Evolutionary conservation across 2,888 invertebrate genomes (phyloP).

Genomic region (Catocala sponsa): DNA sequence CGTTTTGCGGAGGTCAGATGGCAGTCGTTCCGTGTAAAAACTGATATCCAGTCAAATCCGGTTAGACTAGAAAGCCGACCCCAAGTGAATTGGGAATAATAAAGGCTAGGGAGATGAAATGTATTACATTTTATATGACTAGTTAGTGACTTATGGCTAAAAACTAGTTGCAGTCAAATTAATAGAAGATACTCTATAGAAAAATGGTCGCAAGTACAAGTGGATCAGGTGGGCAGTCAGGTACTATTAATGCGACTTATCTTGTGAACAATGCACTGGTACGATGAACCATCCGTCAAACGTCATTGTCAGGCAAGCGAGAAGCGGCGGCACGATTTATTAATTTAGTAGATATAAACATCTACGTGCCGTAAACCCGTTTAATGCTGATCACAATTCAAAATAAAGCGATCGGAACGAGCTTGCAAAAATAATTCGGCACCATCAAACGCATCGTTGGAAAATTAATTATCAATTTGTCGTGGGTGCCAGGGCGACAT

Average conservation of each 20-base stretch:
- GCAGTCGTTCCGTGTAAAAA: too few relatives aligned
- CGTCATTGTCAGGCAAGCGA: constrained; percentile 56
- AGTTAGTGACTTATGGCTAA: too few relatives aligned
- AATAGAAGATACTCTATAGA: background rate
- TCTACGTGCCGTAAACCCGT: constrained; percentile 54
- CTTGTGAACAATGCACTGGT: constrained; percentile 74
- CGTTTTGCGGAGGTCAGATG: too few relatives aligned
- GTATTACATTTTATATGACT: too few relatives aligned
- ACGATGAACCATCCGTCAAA: constrained; percentile 67
- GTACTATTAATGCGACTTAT: constrained; percentile 78
- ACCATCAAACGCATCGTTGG: constrained; percentile 80
- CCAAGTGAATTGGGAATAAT: too few relatives aligned
- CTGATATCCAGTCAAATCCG: too few relatives aligned
- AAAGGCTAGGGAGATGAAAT: too few relatives aligned
- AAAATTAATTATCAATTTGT: constrained; percentile 88
- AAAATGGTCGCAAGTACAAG: constrained; percentile 18
- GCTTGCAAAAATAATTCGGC: constrained; percentile 83
- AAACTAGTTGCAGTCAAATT: too few relatives aligned
- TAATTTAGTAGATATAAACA: constrained; percentile 48
- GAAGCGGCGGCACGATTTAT: constrained; percentile 45
- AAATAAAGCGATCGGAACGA: constrained; percentile 56
- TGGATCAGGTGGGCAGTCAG: constrained; percentile 66
- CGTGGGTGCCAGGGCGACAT: constrained; percentile 86
- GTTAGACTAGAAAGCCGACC: too few relatives aligned
- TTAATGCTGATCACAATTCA: constrained; percentile 70